Percentiles rank a stretch among this genome's conserved stretches.
Conservation (phyloP, 1,140 invertebrate genomes). For the Phocides pigmalion region DNA sequence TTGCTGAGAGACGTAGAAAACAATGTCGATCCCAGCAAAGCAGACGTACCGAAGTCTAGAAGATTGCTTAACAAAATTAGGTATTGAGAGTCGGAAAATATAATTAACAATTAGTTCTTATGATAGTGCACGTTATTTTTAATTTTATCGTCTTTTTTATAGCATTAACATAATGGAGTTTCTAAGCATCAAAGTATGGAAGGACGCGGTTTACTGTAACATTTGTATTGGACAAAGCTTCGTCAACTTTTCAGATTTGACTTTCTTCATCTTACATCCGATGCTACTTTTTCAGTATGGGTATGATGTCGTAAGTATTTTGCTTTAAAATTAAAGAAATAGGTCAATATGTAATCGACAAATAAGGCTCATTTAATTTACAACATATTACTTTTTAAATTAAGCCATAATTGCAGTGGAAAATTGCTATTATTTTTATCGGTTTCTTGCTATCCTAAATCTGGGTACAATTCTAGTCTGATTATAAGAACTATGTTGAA, state of each 20-base stretch:
- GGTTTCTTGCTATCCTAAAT: too few species aligned
- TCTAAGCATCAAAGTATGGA: slow-evolving; percentile 75
- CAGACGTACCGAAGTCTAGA: slow-evolving; percentile 15
- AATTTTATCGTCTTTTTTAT: slow-evolving; percentile 34
- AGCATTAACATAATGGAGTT: slow-evolving; percentile 54
- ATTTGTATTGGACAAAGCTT: slow-evolving; percentile 85
- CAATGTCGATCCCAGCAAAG: slow-evolving; percentile 11
- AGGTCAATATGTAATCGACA: too few species aligned
- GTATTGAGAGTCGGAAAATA: too few species aligned
- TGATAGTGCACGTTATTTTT: neutral
- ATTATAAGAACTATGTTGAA: too few species aligned
- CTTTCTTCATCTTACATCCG: slow-evolving; percentile 86
- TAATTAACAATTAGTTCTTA: slow-evolving; percentile 13
- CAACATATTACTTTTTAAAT: too few species aligned
- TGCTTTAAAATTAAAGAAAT: too few species aligned
- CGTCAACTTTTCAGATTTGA: slow-evolving; percentile 85
- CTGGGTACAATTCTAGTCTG: too few species aligned
- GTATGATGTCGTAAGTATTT: slow-evolving; percentile 63
- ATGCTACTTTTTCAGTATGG: slow-evolving; percentile 83
- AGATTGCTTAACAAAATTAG: slow-evolving; percentile 27
- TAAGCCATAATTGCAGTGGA: too few species aligned
- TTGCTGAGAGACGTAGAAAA: slow-evolving; percentile 40
- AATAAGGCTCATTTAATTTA: too few species aligned
- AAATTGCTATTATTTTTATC: too few species aligned
- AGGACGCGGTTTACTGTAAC: slow-evolving; percentile 85